phyloP scores from a whole-genome alignment of 2,888 invertebrate genomes.

The Toxonevra muliebris region DNA sequence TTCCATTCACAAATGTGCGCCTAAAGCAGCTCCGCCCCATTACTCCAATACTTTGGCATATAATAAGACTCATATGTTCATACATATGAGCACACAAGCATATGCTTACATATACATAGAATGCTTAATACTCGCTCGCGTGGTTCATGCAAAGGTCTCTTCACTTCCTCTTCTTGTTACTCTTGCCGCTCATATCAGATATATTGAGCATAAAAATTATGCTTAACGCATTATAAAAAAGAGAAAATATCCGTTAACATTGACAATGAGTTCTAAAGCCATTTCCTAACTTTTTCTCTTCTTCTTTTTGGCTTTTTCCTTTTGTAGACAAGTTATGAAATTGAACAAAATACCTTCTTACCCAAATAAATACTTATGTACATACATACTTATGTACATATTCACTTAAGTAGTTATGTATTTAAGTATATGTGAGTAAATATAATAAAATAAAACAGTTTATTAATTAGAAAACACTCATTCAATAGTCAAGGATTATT shows the following conservation, averaged over 20 bases:
- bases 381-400: not conserved
- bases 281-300: constrained; percentile 4
- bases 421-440: not conserved
- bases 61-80: constrained; percentile 36
- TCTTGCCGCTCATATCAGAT: too few relatives aligned
- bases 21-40: constrained; percentile 62
- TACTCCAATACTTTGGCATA: constrained; percentile 34
- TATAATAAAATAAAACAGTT: not conserved
- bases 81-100: constrained; percentile 17
- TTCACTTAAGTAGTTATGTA: constrained; percentile 9
- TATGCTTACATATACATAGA: constrained; percentile 28
- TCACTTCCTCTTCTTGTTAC: not conserved
- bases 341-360: not conserved
- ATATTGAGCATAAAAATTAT: not conserved
- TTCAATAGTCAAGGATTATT: too few relatives aligned
- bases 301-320: too few relatives aligned
- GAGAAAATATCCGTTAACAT: constrained; percentile 19
- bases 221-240: not conserved
- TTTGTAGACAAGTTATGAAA: not conserved
- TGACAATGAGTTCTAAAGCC: constrained; percentile 11
- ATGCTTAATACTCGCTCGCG: constrained; percentile 24
- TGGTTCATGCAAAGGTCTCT: too few relatives aligned
- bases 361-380: not conserved
- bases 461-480: too few relatives aligned
- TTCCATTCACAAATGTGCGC: constrained; percentile 62